phyloP scores from a whole-genome alignment of 1,140 invertebrate species.

The Lysiphlebus fabarum region DNA sequence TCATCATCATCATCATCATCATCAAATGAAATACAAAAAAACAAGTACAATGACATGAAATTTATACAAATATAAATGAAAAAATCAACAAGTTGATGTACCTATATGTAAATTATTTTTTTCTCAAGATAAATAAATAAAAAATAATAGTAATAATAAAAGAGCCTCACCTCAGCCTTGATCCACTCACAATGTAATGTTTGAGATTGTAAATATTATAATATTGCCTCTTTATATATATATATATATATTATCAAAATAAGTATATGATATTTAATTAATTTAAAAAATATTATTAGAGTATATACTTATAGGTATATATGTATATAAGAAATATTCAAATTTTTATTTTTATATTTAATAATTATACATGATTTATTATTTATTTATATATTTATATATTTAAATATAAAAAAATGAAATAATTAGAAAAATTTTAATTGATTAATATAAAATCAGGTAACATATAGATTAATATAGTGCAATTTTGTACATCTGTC shows the following conservation, averaged over 20 bases:
- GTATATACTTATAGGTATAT: too few relatives aligned
- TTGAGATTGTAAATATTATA: too few relatives aligned
- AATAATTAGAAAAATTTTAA: too few relatives aligned
- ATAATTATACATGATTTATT: background rate
- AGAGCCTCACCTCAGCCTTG: slow-evolving; percentile 40
- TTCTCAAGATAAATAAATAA: slow-evolving; percentile 29
- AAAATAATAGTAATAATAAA: background rate
- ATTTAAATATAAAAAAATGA: too few relatives aligned
- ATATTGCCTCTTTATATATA: too few relatives aligned
- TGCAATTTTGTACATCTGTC: slow-evolving; percentile 15
- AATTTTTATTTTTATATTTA: slow-evolving; percentile 3
- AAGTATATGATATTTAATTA: too few relatives aligned
- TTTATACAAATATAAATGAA: background rate
- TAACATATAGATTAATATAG: background rate
- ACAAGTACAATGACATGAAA: background rate
- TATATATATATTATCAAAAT: too few relatives aligned
- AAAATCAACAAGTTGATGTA: slow-evolving; percentile 14
- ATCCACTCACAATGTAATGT: slow-evolving; percentile 44
- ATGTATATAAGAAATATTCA: slow-evolving; percentile 9
- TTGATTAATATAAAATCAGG: too few relatives aligned
- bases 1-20: background rate
- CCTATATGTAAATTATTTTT: slow-evolving; percentile 20
- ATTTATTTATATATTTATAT: too few relatives aligned
- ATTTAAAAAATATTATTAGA: too few relatives aligned
- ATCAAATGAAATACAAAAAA: slow-evolving; percentile 1